Evolutionary conservation across 2,113 vertebrate genomes (phyloP), one percentile per base, ranked within the genome.

Genomic region (Lasiurus borealis): DNA sequence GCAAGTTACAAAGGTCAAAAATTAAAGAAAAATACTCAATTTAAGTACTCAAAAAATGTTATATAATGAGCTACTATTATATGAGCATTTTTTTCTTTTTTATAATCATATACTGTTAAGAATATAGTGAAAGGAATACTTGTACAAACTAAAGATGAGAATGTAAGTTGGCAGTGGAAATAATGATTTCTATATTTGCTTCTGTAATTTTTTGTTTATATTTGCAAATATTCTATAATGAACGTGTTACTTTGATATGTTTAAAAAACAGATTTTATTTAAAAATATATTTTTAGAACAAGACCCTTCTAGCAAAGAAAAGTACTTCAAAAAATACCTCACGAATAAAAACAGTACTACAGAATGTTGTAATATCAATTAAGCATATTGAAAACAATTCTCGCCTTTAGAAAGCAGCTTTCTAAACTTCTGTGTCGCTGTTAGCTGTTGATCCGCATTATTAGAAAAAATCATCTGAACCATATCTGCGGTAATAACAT

Each of bases 401-500:
- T 8, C 97, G 98, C 99, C 99, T 99, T 99, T 99, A 97, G 99
- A 99, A 14, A 99, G 98, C 80, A 99, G 97, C 81, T 99, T 99
- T 96, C 99, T 98, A 98, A 99, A 99, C 96, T 99, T 99, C 94
- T 99, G 99, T 89, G 99, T 99, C 85, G 99, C 99, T 94, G 99
- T 98, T 25, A 99, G 98, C 6, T 99, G 99, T 85, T 99, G 99
- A 90, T 99, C 99, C 85, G 99, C 98, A 96, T 99, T 99, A 88
- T 99, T 99, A 0, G 99, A 99, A 97, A 99, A 99, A 97, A 99
- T 99, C 99, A 99, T 99, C 97, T 99, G 99, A 87, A 99, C 97
- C 99, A 99, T 99, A 96, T 99, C 99, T 93, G 98, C 97, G 0
- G 99, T 99, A 98, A 99, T 99, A 93, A 99, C 98, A 94, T 99